phyloP scores from a whole-genome alignment of 2,113 vertebrate species.

The Centropus bengalensis region DNA sequence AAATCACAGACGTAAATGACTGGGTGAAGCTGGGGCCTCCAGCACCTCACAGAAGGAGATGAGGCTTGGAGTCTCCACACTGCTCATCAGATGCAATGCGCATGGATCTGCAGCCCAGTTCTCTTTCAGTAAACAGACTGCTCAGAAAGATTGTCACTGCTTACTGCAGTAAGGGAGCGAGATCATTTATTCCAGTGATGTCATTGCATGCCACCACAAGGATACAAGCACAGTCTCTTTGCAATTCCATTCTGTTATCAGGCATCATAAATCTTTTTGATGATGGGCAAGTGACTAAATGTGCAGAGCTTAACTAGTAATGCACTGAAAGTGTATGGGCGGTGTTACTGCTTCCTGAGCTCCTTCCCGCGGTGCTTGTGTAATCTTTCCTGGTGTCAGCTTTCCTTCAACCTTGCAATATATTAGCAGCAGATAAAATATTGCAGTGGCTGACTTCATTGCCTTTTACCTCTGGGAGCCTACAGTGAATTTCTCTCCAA shows the following conservation, averaged over 20 bases:
- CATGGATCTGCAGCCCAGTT: not conserved
- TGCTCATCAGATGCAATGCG: fast-evolving
- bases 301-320: not conserved
- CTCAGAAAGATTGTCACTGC: not conserved
- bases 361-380: not conserved
- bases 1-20: not conserved
- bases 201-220: not conserved
- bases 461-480: constrained; percentile 26
- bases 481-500: not conserved
- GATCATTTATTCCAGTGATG: not conserved
- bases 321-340: not conserved
- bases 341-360: not conserved
- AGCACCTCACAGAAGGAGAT: not conserved
- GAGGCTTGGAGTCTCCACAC: not conserved
- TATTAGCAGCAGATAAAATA: constrained; percentile 33
- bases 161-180: not conserved
- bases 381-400: constrained; percentile 20
- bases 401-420: not conserved
- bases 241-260: not conserved
- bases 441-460: constrained; percentile 32
- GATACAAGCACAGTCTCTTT: not conserved
- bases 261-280: constrained; percentile 16
- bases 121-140: not conserved
- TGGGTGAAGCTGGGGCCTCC: not conserved
- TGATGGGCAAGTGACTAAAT: not conserved